These are phyloP conservation scores for Limanda limanda DNA, from an alignment of 2,113 vertebrate species.

Conservation along the genomic window DNA sequence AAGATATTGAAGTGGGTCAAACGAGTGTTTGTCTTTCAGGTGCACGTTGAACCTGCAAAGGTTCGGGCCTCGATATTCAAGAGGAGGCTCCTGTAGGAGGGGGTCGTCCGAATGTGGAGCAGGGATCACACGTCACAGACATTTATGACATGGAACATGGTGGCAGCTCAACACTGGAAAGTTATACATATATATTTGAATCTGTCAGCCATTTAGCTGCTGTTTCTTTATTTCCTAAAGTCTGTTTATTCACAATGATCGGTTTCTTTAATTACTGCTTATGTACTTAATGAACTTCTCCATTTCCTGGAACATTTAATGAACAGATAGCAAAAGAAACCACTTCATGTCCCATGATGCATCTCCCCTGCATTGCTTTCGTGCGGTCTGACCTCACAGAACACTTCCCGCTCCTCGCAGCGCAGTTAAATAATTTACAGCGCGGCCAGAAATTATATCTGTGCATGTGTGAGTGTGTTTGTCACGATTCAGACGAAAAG, in stretches of 20 bases:
- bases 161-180: not conserved
- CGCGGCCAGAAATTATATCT: not conserved
- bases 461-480: not conserved
- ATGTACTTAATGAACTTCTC: too few relatives aligned
- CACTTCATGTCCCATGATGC: not conserved
- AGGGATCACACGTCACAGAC: conserved; percentile 42
- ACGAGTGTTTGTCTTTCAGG: conserved; percentile 19
- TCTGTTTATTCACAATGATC: not conserved
- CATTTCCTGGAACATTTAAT: not conserved
- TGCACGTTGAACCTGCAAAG: not conserved
- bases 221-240: not conserved
- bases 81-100: not conserved
- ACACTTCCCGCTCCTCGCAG: conserved; percentile 8
- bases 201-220: too few relatives aligned
- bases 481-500: not conserved
- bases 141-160: not conserved
- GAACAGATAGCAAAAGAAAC: not conserved
- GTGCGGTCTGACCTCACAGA: not conserved
- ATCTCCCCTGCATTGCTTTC: not conserved
- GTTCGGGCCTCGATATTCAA: conserved; percentile 8
- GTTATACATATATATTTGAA: not conserved
- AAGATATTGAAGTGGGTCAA: conserved; percentile 28
- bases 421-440: conserved; percentile 27
- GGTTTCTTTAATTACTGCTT: too few relatives aligned
- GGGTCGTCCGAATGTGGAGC: conserved; percentile 32